A percentile compares a stretch with the other conserved stretches of the same genome.
These are phyloP conservation scores for Mystacornis crossleyi DNA, from an alignment of 2,113 vertebrate genomes.

Conservation along the genomic window DNA sequence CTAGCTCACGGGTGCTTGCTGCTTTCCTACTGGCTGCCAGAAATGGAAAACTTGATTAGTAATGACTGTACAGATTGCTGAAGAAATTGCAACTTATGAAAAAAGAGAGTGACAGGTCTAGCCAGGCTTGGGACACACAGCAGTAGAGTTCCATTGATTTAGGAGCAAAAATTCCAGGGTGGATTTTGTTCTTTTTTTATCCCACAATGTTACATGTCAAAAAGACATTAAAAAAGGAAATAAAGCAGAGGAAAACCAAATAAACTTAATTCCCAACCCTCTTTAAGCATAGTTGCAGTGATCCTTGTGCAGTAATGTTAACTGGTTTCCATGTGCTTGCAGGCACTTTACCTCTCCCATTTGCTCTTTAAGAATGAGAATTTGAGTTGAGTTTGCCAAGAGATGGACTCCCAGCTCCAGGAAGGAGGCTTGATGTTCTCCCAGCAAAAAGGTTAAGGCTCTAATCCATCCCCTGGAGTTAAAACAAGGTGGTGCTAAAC, in stretches of 20 bases:
- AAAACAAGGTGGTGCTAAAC: not conserved
- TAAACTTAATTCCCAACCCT: not conserved
- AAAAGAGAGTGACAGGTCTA: not conserved
- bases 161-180: not conserved
- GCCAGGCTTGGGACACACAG: too few species aligned
- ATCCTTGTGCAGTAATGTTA: not conserved
- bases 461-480: constrained; percentile 33
- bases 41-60: not conserved
- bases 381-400: not conserved
- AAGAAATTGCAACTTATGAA: not conserved
- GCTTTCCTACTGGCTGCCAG: not conserved
- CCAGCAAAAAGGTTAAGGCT: not conserved
- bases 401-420: constrained; percentile 1
- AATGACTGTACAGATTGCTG: not conserved
- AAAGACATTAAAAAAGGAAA: not conserved
- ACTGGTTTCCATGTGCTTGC: not conserved
- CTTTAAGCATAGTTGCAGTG: not conserved
- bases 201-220: fast-evolving
- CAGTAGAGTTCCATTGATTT: fast-evolving
- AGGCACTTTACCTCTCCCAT: not conserved
- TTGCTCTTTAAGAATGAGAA: not conserved
- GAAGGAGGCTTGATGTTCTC: not conserved
- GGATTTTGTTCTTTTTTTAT: not conserved
- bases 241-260: not conserved
- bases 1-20: not conserved